phyloP scores from a whole-genome alignment of 2,113 vertebrate species.

The Platichthys stellatus region DNA sequence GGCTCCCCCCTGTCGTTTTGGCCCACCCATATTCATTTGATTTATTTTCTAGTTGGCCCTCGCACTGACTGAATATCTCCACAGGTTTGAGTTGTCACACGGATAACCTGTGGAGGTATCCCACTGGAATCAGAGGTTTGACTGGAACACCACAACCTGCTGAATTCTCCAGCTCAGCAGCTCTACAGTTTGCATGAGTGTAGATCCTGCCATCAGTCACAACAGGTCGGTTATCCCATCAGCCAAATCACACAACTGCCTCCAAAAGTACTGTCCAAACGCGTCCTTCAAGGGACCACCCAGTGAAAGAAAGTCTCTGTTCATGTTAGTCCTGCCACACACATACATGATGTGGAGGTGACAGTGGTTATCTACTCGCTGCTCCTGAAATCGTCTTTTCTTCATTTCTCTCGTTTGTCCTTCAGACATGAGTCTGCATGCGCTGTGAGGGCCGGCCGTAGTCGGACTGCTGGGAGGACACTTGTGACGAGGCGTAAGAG shows the following conservation, averaged over 20 bases:
- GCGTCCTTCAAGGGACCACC: conserved; percentile 52
- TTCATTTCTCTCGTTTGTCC: conserved; percentile 15
- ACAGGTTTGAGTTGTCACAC: conserved; percentile 55
- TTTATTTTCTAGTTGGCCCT: conserved; percentile 50
- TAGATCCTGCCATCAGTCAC: conserved; percentile 47
- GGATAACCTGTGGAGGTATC: conserved; percentile 60
- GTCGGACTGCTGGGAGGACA: conserved; percentile 86
- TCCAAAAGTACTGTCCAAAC: conserved; percentile 56
- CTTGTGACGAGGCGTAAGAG: conserved; percentile 88
- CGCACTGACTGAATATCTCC: conserved; percentile 49
- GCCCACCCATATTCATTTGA: conserved; percentile 49
- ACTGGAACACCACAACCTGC: conserved; percentile 62
- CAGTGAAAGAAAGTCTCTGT: conserved; percentile 63
- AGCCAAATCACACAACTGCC: conserved; percentile 49
- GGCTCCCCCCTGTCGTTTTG: conserved; percentile 42
- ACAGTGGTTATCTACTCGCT: conserved; percentile 49
- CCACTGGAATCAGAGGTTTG: conserved; percentile 50
- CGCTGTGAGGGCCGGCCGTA: conserved; percentile 87
- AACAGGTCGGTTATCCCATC: conserved; percentile 49
- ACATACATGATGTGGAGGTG: conserved; percentile 33
- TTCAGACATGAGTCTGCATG: conserved; percentile 94
- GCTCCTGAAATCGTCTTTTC: conserved; percentile 30
- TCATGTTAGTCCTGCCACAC: conserved; percentile 68
- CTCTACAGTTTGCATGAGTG: conserved; percentile 31
- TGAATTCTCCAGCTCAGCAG: conserved; percentile 56